These are phyloP conservation scores for Geopemphigus sp. DNA, from an alignment of 1,140 invertebrate genomes.

Conservation along the genomic window DNA sequence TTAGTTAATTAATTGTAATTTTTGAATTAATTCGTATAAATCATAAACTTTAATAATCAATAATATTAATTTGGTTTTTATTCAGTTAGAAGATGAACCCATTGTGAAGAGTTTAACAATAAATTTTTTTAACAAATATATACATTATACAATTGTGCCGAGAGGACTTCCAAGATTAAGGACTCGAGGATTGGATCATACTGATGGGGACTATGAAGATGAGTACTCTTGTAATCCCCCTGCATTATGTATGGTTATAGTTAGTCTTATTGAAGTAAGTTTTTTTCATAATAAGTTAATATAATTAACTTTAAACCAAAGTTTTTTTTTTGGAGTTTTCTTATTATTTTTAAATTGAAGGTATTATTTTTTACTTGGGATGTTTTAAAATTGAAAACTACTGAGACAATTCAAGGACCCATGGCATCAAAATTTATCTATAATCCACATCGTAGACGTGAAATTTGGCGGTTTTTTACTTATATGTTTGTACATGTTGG, in stretches of 20 bases:
- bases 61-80: slow-evolving; percentile 21
- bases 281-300: neutral
- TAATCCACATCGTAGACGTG: slow-evolving; percentile 79
- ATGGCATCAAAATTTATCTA: slow-evolving; percentile 80
- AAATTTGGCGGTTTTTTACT: slow-evolving; percentile 89
- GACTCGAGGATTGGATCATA: slow-evolving; percentile 55
- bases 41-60: slow-evolving; percentile 24
- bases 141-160: slow-evolving; percentile 51
- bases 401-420: slow-evolving; percentile 62
- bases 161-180: slow-evolving; percentile 34
- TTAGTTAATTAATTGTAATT: slow-evolving; percentile 57
- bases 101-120: slow-evolving; percentile 63
- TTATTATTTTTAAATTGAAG: slow-evolving; percentile 37
- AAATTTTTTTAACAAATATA: slow-evolving; percentile 57
- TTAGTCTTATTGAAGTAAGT: slow-evolving; percentile 58
- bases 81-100: slow-evolving; percentile 58
- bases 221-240: slow-evolving; percentile 84
- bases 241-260: slow-evolving; percentile 75
- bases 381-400: slow-evolving; percentile 57
- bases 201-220: slow-evolving; percentile 78
- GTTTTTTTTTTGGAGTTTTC: neutral
- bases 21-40: neutral
- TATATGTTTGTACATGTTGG: slow-evolving; percentile 98
- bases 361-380: slow-evolving; percentile 54
- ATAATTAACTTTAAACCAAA: neutral